These are phyloP conservation scores for Acleris sparsana DNA, from an alignment of 2,888 invertebrate genomes.

Conservation along the genomic window DNA sequence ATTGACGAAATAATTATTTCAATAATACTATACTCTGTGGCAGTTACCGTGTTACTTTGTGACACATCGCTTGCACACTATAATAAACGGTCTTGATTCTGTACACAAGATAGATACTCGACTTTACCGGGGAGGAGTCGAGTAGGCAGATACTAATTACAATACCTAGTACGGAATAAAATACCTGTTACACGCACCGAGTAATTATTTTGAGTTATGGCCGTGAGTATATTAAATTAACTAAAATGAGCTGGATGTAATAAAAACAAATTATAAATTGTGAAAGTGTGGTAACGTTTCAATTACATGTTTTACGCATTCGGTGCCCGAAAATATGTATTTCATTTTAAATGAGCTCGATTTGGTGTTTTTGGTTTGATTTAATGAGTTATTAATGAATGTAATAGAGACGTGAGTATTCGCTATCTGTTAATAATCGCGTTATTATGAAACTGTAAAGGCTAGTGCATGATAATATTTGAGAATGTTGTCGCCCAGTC, in stretches of 20 bases:
- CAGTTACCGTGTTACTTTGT: conserved; percentile 23
- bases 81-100: conserved; percentile 20
- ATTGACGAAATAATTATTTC: conserved; percentile 32
- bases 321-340: too few relatives aligned
- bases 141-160: conserved; percentile 35
- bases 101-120: conserved; percentile 33
- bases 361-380: too few relatives aligned
- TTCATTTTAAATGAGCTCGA: too few relatives aligned
- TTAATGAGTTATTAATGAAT: conserved; percentile 11
- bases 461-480: too few relatives aligned
- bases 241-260: conserved; percentile 28
- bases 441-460: too few relatives aligned
- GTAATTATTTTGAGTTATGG: conserved; percentile 34
- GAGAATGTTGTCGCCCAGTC: too few relatives aligned
- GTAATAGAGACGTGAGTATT: conserved; percentile 4
- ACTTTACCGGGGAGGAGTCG: conserved; percentile 30
- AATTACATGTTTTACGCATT: conserved; percentile 14
- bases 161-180: conserved; percentile 34
- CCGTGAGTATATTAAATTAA: conserved; percentile 31
- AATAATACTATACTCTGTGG: conserved; percentile 14
- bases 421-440: too few relatives aligned
- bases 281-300: conserved; percentile 34
- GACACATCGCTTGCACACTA: conserved; percentile 28
- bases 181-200: conserved; percentile 40
- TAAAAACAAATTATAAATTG: conserved; percentile 36